Evolutionary conservation across 2,888 invertebrate genomes (phyloP).

Genomic region (Leptinotarsa rubiginosa): DNA sequence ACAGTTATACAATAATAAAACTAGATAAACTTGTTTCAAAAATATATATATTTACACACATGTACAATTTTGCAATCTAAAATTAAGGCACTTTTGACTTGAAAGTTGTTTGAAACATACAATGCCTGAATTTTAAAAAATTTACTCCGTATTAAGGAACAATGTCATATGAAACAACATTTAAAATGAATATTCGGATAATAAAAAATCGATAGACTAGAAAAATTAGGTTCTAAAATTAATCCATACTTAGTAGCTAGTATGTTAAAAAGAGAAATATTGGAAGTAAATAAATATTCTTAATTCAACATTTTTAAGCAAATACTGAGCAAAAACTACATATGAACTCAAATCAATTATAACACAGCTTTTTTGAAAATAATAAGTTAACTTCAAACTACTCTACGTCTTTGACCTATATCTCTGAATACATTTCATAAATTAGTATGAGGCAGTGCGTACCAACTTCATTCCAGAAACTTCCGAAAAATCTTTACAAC

Average conservation of each 20-base stretch:
- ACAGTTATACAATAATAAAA: background rate
- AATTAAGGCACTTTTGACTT: slow-evolving; percentile 52
- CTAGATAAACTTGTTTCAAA: slow-evolving; percentile 52
- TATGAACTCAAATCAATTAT: slow-evolving; percentile 51
- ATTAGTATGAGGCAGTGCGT: slow-evolving; percentile 44
- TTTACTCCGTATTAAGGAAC: slow-evolving; percentile 54
- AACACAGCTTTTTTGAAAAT: slow-evolving; percentile 57
- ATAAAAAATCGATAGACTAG: slow-evolving; percentile 61
- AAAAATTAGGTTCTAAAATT: slow-evolving; percentile 60
- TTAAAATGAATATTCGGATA: slow-evolving; percentile 56
- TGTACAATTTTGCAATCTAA: slow-evolving; percentile 58
- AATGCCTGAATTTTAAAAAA: slow-evolving; percentile 42
- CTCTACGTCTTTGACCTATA: slow-evolving; percentile 23
- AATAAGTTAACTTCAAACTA: slow-evolving; percentile 42
- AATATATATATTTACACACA: slow-evolving; percentile 62
- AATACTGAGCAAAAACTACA: slow-evolving; percentile 57
- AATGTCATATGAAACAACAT: slow-evolving; percentile 52
- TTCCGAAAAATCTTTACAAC: slow-evolving; percentile 24
- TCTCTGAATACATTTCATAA: slow-evolving; percentile 33
- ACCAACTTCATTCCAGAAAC: slow-evolving; percentile 27
- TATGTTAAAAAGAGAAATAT: slow-evolving; percentile 53
- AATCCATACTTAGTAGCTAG: slow-evolving; percentile 53
- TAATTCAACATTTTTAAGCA: slow-evolving; percentile 53
- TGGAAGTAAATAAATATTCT: slow-evolving; percentile 59
- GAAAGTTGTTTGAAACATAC: slow-evolving; percentile 43